Percentiles rank a stretch among this genome's conserved stretches.
These are phyloP conservation scores for Horisme vitalbata DNA, from an alignment of 2,888 invertebrate genomes.

Conservation along the genomic window DNA sequence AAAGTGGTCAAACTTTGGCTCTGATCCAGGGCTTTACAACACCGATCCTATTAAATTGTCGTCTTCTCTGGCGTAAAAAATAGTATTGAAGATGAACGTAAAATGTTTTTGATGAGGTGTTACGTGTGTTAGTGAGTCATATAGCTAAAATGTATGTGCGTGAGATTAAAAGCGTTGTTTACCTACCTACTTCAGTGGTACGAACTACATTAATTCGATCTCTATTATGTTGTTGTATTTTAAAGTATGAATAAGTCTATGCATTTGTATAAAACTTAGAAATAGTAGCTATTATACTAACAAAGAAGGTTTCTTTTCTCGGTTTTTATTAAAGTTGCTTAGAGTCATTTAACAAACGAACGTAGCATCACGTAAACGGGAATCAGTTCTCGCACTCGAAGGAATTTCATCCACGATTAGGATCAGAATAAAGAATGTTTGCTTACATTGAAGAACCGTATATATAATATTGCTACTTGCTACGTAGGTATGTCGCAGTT, in stretches of 20 bases:
- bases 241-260: not conserved
- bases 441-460: constrained; percentile 13
- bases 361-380: constrained; percentile 55
- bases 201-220: constrained; percentile 5
- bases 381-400: constrained; percentile 55
- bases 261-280: not conserved
- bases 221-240: not conserved
- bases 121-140: constrained; percentile 24
- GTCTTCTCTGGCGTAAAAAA: constrained; percentile 52
- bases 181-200: constrained; percentile 4
- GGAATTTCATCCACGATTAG: constrained; percentile 61
- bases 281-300: not conserved
- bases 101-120: constrained; percentile 32
- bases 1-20: constrained; percentile 72
- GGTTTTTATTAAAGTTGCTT: constrained; percentile 1
- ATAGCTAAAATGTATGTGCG: constrained; percentile 14
- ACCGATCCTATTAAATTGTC: constrained; percentile 70
- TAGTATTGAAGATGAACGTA: constrained; percentile 39
- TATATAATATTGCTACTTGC: not conserved
- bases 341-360: constrained; percentile 21
- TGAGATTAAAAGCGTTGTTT: not conserved
- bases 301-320: not conserved
- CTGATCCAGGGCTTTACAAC: constrained; percentile 66
- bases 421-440: constrained; percentile 41
- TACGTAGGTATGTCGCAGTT: too few species aligned